Evolutionary conservation across 2,113 vertebrate species (phyloP).

Genomic region (Pelecanoides urinatrix): DNA sequence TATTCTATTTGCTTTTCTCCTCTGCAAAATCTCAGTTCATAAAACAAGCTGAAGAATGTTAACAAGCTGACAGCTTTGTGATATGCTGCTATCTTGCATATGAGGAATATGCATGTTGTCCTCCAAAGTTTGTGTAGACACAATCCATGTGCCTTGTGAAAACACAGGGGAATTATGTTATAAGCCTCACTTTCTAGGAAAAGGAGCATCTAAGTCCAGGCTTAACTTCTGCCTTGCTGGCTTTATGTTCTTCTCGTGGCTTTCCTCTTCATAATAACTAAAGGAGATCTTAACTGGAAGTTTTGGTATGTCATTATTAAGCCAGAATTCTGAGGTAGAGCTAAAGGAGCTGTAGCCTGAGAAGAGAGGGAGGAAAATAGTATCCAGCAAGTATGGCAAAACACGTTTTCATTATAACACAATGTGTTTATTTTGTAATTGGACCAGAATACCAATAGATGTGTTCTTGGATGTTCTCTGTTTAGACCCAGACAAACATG

Average conservation of each 20-base stretch:
- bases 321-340: not conserved
- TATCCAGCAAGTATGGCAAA: not conserved
- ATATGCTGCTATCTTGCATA: slow-evolving; percentile 31
- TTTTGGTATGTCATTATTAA: not conserved
- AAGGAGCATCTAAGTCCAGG: not conserved
- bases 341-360: not conserved
- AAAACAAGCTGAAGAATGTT: slow-evolving; percentile 42
- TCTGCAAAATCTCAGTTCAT: not conserved
- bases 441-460: not conserved
- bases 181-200: not conserved
- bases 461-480: not conserved
- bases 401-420: not conserved
- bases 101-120: not conserved
- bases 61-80: slow-evolving; percentile 31
- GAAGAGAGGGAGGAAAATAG: not conserved
- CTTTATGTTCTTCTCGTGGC: not conserved
- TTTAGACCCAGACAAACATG: not conserved
- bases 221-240: not conserved
- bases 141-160: not conserved
- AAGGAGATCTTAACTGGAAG: not conserved
- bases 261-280: not conserved
- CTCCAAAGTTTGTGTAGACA: slow-evolving; percentile 7
- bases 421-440: not conserved
- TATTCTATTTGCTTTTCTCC: not conserved
- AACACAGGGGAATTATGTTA: not conserved